phyloP scores from a whole-genome alignment of 35 echinoderm and acorn worm species.

The Apostichopus parvimensis region DNA sequence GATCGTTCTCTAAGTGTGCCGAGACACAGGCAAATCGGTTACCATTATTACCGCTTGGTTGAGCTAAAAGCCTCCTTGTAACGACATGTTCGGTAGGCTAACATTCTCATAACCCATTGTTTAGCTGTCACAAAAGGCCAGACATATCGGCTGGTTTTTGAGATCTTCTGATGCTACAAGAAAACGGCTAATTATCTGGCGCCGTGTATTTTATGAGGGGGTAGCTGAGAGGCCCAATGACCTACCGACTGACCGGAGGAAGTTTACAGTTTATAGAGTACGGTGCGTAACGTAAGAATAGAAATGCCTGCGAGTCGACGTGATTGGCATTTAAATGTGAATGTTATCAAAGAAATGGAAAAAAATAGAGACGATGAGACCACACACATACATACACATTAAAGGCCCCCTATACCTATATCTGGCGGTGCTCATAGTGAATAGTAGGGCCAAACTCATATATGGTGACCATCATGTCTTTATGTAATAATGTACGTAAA shows the following conservation, averaged over 20 bases:
- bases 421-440: too few species aligned
- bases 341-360: too few species aligned
- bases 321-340: too few species aligned
- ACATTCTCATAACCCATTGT: conserved; percentile 41
- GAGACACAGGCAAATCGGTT: conserved; percentile 19
- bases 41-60: conserved; percentile 33
- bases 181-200: conserved; percentile 41
- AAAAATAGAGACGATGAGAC: too few species aligned
- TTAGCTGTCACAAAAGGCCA: conserved; percentile 25
- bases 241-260: neutral
- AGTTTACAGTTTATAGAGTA: neutral
- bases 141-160: conserved; percentile 1
- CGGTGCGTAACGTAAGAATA: neutral
- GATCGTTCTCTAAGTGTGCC: conserved; percentile 10
- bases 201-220: conserved; percentile 8
- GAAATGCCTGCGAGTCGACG: too few species aligned
- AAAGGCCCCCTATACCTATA: too few species aligned
- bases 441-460: too few species aligned
- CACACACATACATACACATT: too few species aligned
- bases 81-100: conserved; percentile 32
- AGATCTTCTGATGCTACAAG: conserved; percentile 6
- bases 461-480: too few species aligned
- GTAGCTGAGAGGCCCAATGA: neutral
- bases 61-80: conserved; percentile 52
- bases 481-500: too few species aligned